A percentile compares a stretch with the other conserved stretches of the same genome.
Conservation (phyloP, 2,113 vertebrate species). For the Ia io region DNA sequence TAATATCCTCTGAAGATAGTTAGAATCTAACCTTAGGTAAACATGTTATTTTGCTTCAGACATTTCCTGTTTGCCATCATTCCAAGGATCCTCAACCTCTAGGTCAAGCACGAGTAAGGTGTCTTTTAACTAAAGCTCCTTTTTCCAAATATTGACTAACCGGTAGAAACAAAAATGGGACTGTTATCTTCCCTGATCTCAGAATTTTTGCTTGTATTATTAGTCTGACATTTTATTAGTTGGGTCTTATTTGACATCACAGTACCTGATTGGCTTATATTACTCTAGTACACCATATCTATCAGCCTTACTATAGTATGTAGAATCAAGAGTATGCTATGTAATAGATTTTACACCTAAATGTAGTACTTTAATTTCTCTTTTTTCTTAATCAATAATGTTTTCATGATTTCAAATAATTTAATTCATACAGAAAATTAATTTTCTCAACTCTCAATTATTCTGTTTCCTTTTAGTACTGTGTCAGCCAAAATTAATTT, state of each 20-base stretch:
- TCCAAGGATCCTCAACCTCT: not conserved
- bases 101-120: not conserved
- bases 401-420: not conserved
- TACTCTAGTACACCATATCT: not conserved
- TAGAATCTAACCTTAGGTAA: not conserved
- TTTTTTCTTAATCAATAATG: not conserved
- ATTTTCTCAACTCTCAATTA: not conserved
- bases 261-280: not conserved
- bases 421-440: not conserved
- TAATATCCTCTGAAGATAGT: not conserved
- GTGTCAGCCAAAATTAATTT: not conserved
- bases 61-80: not conserved
- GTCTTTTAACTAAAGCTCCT: not conserved
- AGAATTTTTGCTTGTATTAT: not conserved
- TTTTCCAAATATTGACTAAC: not conserved
- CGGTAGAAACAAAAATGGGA: not conserved
- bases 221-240: not conserved
- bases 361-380: not conserved
- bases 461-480: not conserved
- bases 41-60: not conserved
- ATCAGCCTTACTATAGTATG: not conserved
- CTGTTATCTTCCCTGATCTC: not conserved
- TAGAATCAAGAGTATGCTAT: not conserved
- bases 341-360: not conserved
- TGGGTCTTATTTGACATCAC: not conserved